Evolutionary conservation across 64 coral and sea anemone genomes (phyloP).

Genomic region (Montipora sp.): DNA sequence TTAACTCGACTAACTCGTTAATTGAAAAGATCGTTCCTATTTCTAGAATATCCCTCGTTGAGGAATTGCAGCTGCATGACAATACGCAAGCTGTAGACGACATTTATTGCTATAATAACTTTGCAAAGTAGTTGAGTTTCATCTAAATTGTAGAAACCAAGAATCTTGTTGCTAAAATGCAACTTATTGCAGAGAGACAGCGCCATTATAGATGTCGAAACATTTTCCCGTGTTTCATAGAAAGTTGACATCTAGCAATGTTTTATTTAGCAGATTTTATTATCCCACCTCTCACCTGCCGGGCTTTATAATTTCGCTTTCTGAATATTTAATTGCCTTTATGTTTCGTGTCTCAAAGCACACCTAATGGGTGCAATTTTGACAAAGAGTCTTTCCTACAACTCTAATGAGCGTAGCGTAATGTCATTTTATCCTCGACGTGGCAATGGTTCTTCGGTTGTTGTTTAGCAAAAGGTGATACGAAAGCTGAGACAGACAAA

Average conservation of each 20-base stretch:
- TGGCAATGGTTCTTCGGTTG: background rate
- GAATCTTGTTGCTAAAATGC: too few species aligned
- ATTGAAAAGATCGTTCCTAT: too few species aligned
- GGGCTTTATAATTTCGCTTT: background rate
- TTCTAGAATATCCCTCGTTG: too few species aligned
- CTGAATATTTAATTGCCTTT: slow-evolving; percentile 3
- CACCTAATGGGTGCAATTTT: background rate
- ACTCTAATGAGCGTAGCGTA: background rate
- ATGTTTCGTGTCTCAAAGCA: background rate
- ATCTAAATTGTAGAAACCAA: background rate
- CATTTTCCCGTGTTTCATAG: background rate
- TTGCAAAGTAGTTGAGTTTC: too few species aligned
- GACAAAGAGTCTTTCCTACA: background rate
- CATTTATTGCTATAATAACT: too few species aligned
- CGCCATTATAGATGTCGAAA: background rate
- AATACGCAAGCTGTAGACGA: too few species aligned
- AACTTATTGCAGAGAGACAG: background rate
- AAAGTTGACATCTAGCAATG: background rate
- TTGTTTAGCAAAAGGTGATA: slow-evolving; percentile 28
- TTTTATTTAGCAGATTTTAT: slow-evolving; percentile 17
- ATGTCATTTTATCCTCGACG: background rate
- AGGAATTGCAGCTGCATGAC: too few species aligned
- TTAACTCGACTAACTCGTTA: too few species aligned
- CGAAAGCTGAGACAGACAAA: background rate
- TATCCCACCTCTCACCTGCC: slow-evolving; percentile 4